Base-by-base conservation (phyloP, 1,140 invertebrate genomes). In the Penaeus japonicus region DNA sequence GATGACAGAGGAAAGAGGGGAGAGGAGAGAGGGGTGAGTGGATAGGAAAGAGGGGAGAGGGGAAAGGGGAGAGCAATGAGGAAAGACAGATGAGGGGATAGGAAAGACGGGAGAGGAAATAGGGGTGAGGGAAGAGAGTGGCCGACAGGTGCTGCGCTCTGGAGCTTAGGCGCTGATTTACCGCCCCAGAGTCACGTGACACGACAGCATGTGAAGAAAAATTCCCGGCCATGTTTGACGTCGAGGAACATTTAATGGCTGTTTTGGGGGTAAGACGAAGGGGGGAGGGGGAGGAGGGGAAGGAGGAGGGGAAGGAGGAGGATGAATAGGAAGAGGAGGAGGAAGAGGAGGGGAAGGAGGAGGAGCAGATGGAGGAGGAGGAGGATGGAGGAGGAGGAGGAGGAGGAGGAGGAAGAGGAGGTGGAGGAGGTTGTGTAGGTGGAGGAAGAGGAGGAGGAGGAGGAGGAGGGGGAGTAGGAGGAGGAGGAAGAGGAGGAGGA, bases 161-260 rank as follows among this genome's bases (percentile, higher is more conserved):
- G 39, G 47, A 83, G 54, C 24, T 59, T 12, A 20, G 35, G 55
- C 1, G 82, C 57, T 70, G 82, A 84, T 84, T 84, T 84, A 84
- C 82, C 62, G 82, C 57, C 35, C 57, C 39, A 57, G 70, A 39
- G 82, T 84, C 59, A 57, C 39, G 82, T 35, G 82, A 84, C 82
- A 84, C 32, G 32, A 22, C 57, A 84, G 82, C 53, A 84, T 57
- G 82, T 39, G 82, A 84, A 65, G 82, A 84, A 70, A 84, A 84
- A 84, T 84, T 84, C 82, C 80, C 32, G 47, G 82, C 62, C 27
- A 84, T 84, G 82, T 59, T 32, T 70, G 82, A 84, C 70, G 82
- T 35, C 17, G 55, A 47, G 82, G 70, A 39, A 84, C 35, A 1
- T 27, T 70, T 62, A 84, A 70, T 62, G 82, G 82, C 24, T 10